Conservation (phyloP, 2,888 invertebrate species). For the Agelastica alni region DNA sequence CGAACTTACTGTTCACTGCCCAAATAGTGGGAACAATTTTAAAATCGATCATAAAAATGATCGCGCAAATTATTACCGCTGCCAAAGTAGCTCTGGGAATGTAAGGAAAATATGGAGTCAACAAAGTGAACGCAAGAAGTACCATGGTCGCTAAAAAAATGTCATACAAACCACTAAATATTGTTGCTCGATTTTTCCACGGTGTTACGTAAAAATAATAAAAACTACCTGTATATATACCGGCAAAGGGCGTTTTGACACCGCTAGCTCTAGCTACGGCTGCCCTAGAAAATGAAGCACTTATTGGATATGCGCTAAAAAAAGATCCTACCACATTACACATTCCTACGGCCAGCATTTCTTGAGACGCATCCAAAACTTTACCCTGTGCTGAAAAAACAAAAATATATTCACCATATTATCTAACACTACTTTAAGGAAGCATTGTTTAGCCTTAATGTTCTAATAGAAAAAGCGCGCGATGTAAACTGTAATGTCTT, state of each 20-base stretch:
- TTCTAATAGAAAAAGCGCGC: no score
- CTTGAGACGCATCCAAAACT: constrained; percentile 77
- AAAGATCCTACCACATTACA: constrained; percentile 77
- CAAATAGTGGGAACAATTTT: constrained; percentile 66
- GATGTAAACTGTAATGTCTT: no score
- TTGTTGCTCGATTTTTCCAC: not conserved
- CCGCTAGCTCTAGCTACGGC: constrained; percentile 83
- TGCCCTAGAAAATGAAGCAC: constrained; percentile 74
- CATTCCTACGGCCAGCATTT: constrained; percentile 76
- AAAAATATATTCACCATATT: not conserved
- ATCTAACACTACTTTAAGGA: no score
- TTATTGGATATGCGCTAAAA: constrained; percentile 77
- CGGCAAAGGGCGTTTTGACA: constrained; percentile 74
- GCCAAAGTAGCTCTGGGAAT: constrained; percentile 71
- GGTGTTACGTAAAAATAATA: not conserved
- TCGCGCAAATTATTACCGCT: constrained; percentile 76
- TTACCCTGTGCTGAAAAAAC: constrained; percentile 65
- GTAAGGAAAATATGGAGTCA: constrained; percentile 76
- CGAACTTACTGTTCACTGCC: constrained; percentile 64
- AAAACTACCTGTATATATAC: constrained; percentile 69
- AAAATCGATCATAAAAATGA: constrained; percentile 71
- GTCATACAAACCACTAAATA: not conserved
- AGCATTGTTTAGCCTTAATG: no score
- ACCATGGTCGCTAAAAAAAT: constrained; percentile 59
- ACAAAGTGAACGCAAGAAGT: constrained; percentile 68